Evolutionary conservation across 2,113 vertebrate species (phyloP).

Genomic region (Eidolon helvum): DNA sequence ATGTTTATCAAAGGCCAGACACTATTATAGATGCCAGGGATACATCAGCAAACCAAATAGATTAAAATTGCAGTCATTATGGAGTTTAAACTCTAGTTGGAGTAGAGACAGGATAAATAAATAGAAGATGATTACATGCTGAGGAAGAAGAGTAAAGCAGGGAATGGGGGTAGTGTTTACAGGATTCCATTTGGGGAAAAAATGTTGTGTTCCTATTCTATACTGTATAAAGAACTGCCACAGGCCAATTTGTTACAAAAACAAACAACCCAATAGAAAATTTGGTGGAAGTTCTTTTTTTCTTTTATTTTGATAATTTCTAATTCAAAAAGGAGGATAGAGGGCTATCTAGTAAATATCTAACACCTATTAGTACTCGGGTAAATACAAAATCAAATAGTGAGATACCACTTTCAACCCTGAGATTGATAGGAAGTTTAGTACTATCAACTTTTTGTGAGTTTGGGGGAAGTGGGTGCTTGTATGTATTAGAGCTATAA

Average conservation of each 20-base stretch:
- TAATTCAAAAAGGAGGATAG: background rate
- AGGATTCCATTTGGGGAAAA: background rate
- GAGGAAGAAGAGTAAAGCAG: background rate
- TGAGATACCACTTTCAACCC: background rate
- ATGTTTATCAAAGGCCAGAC: constrained; percentile 35
- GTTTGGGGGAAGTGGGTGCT: background rate
- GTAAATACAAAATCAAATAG: background rate
- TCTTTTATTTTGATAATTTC: background rate
- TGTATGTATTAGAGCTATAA: background rate
- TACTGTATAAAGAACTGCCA: background rate
- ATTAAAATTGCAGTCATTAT: background rate
- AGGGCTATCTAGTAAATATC: background rate
- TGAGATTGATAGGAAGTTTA: background rate
- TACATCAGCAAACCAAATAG: background rate
- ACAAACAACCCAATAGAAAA: background rate
- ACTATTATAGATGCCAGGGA: background rate
- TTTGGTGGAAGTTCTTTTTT: background rate
- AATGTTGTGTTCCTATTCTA: background rate
- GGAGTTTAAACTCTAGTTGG: background rate
- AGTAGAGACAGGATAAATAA: background rate
- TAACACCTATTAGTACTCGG: background rate
- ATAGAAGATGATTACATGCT: background rate
- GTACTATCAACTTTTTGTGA: background rate
- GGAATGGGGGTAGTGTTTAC: background rate
- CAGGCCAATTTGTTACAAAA: background rate